These are phyloP conservation scores for Neosalanx taihuensis DNA, from an alignment of 2,797 vertebrate genomes.

Conservation along the genomic window DNA sequence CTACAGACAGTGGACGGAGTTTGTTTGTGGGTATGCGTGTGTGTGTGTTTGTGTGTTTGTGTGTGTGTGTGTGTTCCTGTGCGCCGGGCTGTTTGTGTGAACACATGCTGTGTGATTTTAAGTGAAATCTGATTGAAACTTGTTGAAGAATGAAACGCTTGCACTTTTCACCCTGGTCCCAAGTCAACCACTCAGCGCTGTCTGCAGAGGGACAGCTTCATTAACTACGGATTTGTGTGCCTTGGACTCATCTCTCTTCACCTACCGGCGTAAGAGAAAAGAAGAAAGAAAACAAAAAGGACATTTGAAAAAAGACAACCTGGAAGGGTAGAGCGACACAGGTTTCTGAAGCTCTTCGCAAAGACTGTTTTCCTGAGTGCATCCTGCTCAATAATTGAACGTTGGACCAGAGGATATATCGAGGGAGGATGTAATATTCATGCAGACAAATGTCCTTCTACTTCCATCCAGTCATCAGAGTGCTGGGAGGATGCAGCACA, in stretches of 20 bases:
- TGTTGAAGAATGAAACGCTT: constrained; percentile 22
- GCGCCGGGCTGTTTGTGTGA: not conserved
- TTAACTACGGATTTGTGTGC: too few species aligned
- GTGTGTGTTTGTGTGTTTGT: not conserved
- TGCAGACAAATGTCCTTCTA: constrained; percentile 67
- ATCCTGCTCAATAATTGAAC: constrained; percentile 73
- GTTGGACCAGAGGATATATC: constrained; percentile 38
- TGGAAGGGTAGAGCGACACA: constrained; percentile 35
- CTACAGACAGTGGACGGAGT: constrained; percentile 60
- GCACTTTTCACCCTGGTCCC: constrained; percentile 32
- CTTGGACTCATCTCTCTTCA: constrained; percentile 34
- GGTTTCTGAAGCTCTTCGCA: constrained; percentile 43
- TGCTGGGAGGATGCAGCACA: constrained; percentile 38
- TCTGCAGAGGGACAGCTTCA: too few species aligned
- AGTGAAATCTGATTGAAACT: too few species aligned
- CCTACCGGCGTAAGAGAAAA: constrained; percentile 25
- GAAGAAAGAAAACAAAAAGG: not conserved
- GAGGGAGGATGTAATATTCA: constrained; percentile 62
- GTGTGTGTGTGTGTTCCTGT: not conserved
- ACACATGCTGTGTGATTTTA: not conserved
- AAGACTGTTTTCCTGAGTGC: constrained; percentile 64
- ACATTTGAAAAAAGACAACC: not conserved
- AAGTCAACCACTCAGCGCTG: constrained; percentile 22
- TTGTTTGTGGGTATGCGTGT: constrained; percentile 36
- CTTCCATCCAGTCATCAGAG: constrained; percentile 45